These are phyloP conservation scores for Nymphalis c-album DNA, from an alignment of 2,888 invertebrate genomes.

Conservation along the genomic window DNA sequence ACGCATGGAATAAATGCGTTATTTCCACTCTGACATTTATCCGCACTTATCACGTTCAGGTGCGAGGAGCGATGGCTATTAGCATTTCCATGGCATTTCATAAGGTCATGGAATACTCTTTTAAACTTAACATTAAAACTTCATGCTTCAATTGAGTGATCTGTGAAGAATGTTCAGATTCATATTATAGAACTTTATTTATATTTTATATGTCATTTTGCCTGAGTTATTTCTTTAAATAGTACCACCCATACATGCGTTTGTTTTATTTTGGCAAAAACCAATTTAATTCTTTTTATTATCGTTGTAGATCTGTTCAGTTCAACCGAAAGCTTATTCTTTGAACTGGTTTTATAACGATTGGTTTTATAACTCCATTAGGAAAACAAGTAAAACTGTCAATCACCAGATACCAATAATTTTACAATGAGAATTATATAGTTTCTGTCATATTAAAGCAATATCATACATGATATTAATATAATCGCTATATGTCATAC, in stretches of 20 bases:
- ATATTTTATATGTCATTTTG: not conserved
- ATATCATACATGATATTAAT: not conserved
- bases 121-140: conserved; percentile 24
- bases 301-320: too few species aligned
- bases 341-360: too few species aligned
- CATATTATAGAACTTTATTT: not conserved
- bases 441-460: not conserved
- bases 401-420: too few species aligned
- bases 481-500: conserved; percentile 11
- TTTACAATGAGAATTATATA: too few species aligned
- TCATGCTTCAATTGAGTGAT: conserved; percentile 15
- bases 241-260: too few species aligned
- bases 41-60: conserved; percentile 56
- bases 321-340: too few species aligned
- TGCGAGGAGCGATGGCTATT: conserved; percentile 65
- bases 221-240: too few species aligned
- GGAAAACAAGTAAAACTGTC: too few species aligned
- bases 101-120: conserved; percentile 51
- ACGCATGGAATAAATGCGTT: conserved; percentile 20
- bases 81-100: conserved; percentile 76
- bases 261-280: too few species aligned
- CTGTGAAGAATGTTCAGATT: not conserved
- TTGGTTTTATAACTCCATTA: too few species aligned
- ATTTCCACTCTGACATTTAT: conserved; percentile 38
- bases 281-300: too few species aligned